A percentile compares a stretch with the other conserved stretches of the same genome.
Evolutionary conservation across 2,113 vertebrate species (phyloP).

Genomic region (Pangasianodon hypophthalmus): DNA sequence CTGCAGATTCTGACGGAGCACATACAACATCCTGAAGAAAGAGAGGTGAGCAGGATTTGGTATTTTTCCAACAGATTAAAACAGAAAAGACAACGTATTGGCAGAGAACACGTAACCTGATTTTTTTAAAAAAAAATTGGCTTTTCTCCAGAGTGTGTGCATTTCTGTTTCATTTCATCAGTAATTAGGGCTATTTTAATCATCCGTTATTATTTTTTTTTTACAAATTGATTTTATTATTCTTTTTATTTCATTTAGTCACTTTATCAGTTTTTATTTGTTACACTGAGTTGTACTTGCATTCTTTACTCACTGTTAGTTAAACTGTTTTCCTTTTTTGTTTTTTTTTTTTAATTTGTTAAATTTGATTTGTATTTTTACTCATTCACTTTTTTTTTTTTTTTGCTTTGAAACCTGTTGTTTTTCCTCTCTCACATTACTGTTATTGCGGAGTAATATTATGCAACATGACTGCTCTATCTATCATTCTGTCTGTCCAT

Average conservation of each 20-base stretch:
- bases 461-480: not conserved
- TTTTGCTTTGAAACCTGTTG: not conserved
- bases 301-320: not conserved
- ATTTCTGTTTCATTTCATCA: not conserved
- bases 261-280: not conserved
- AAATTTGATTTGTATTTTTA: too few species aligned
- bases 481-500: not conserved
- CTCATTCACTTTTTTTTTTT: not conserved
- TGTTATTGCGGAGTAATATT: not conserved
- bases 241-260: not conserved
- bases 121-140: not conserved
- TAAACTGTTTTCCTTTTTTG: not conserved
- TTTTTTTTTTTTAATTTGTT: not conserved
- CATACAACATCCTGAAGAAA: conserved; percentile 76
- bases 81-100: not conserved
- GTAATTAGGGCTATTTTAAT: not conserved
- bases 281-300: not conserved
- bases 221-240: not conserved
- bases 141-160: not conserved
- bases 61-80: not conserved
- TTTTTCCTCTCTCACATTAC: not conserved
- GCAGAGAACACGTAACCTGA: not conserved
- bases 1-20: conserved; percentile 82
- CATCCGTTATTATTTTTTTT: not conserved
- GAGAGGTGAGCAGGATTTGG: conserved; percentile 65